Base-by-base conservation (phyloP, 2,888 invertebrate species). In the Spisula subtruncata region DNA sequence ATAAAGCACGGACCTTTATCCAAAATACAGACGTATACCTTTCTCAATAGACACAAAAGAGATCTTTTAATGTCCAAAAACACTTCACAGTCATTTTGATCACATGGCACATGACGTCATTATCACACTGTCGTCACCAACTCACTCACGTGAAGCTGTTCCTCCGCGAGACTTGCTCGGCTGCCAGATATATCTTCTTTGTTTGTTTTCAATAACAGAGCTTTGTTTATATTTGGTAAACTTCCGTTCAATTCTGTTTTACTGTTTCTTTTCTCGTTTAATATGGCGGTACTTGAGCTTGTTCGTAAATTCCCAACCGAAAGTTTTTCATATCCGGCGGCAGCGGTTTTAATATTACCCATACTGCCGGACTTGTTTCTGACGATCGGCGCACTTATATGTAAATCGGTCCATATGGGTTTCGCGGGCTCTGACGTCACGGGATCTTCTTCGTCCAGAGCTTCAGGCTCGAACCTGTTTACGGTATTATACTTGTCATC, bases 121-220 rank as follows among this genome's bases (percentile, higher is more conserved):
- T 8, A 2, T 90, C 87, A 92, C 35, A 92, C 92, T 46, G 90
- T 90, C 6, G 92, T 92, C 41, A 92, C 92, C 81, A 92, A 60
- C 81, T 92, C 80, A 6, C 71, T 81, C 10, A 92, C 91, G 5
- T 88, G 86, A 0, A 91, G 56, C 46, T 56, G 86, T 51, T 91
- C 91, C 8, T 86, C 89, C n/a, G 89, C 79, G 8, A 89, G 29
- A 48, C 87, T 89, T 16, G 80, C 83, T 75, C 81, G 89, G 88
- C 91, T 91, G 46, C 81, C 87, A 29, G 71, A 60, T 20, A 91
- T 81, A 56, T 84, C 79, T 14, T 75, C 75, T 66, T 79, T 83
- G 18, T 51, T 29, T 32, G 79, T 79, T 48, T 84, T 88, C 18
- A 88, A 25, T n/a, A 88, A 83, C n/a, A n/a, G n/a, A 6, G 83